phyloP scores from a whole-genome alignment of 1,140 invertebrate genomes.

The Pentalonia nigronervosa region DNA sequence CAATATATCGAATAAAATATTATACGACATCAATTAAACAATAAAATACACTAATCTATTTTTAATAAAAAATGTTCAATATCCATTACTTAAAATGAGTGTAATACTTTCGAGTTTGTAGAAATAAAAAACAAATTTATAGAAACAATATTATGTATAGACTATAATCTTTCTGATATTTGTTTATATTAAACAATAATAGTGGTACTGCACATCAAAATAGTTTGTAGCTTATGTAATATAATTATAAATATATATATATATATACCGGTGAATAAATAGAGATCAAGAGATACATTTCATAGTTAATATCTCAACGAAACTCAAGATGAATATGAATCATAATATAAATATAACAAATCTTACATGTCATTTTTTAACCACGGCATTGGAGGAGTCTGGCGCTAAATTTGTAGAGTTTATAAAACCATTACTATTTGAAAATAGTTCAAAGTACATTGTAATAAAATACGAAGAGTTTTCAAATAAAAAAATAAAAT shows the following conservation, averaged over 20 bases:
- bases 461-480: background rate
- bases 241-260: background rate
- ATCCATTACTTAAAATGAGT: background rate
- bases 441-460: background rate
- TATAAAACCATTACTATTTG: background rate
- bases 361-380: background rate
- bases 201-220: background rate
- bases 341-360: background rate
- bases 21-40: background rate
- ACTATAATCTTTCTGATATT: too few species aligned
- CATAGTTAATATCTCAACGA: background rate
- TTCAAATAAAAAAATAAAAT: background rate
- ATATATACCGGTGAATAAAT: background rate
- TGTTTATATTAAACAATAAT: background rate
- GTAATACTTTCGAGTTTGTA: too few species aligned
- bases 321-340: background rate
- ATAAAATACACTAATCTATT: background rate
- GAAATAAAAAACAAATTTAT: too few species aligned
- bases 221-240: background rate
- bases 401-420: too few species aligned
- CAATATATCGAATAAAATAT: background rate
- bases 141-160: too few species aligned
- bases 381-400: too few species aligned
- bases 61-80: too few species aligned
- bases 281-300: background rate